Evolutionary conservation across 2,113 vertebrate genomes (phyloP), one percentile per base, ranked within the genome.

Genomic region (Dendrocopos noguchii): DNA sequence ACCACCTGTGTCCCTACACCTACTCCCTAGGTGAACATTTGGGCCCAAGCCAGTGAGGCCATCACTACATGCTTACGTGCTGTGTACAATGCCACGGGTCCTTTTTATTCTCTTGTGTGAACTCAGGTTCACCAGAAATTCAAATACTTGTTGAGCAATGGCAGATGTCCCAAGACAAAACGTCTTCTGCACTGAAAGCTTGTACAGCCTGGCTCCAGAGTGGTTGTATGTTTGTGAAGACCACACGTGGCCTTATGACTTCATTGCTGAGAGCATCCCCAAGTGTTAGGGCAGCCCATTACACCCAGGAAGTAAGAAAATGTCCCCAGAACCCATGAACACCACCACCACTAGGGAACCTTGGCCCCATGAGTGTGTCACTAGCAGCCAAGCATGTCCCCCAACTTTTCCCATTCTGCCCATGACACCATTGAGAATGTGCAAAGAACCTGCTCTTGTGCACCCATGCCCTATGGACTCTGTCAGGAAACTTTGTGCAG

Each of bases 71-170:
- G 82, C 52, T 66, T 55, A 70, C 4, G 24, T 66, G 46, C 46
- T 50, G 24, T 46, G 6, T 64, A 66, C 0, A 0, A 78, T 57
- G 63, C 7, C 1, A 34, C 15, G 28, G 4, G 9, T 56, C 50
- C 80, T 72, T 28, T 73, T 79, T 79, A 80, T 94, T 93, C 64
- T 87, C 66, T 63, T 25, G 31, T 80, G 65, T 34, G 64, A 77
- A 89, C 27, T 3, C 47, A 85, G 80, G 67, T 64, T 95, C 52
- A 93, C 46, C 59, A 91, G 91, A 87, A 95, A 92, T 78, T 94
- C 91, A 87, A 85, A 94, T 77, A 82, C 46, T 52, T 95, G 78
- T 74, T 9, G 10, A 56, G 46, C 0, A 6, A 85, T 87, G 78
- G 92, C 84, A 91, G 64, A 84, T 80, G 29, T 70, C n/a, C 47